Percentiles rank a stretch among this genome's conserved stretches.
Conservation (phyloP, 2,888 invertebrate species). For the Halictus ligatus region DNA sequence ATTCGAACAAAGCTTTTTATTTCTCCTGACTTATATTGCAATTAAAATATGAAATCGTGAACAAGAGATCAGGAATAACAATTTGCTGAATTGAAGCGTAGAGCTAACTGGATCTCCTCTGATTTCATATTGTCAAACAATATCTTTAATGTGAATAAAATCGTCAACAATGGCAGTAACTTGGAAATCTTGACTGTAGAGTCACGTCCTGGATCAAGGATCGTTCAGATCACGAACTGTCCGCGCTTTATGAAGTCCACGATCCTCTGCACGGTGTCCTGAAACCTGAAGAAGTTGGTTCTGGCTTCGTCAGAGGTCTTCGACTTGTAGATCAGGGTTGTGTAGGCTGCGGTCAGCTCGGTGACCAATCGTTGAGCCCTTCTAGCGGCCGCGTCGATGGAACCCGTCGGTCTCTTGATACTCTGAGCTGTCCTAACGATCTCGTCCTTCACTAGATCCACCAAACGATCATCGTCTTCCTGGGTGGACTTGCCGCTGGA, state of each 20-base stretch:
- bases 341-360: slow-evolving; percentile 75
- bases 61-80: too few species aligned
- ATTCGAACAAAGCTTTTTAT: background rate
- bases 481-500: slow-evolving; percentile 57
- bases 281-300: slow-evolving; percentile 70
- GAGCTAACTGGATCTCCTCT: background rate
- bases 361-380: slow-evolving; percentile 74
- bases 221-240: slow-evolving; percentile 48
- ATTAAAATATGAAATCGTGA: too few species aligned
- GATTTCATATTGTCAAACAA: background rate
- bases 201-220: background rate
- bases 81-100: background rate
- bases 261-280: slow-evolving; percentile 72
- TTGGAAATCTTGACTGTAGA: background rate
- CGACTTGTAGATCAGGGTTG: slow-evolving; percentile 75
- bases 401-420: slow-evolving; percentile 63
- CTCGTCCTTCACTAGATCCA: slow-evolving; percentile 69
- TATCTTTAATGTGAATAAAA: background rate
- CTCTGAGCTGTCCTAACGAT: slow-evolving; percentile 68
- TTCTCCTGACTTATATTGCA: too few species aligned
- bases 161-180: slow-evolving; percentile 6
- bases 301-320: slow-evolving; percentile 69
- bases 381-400: slow-evolving; percentile 72
- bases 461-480: slow-evolving; percentile 69
- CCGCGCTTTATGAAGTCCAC: slow-evolving; percentile 74